Evolutionary conservation across 1,140 invertebrate species (phyloP).

Genomic region (Diuraphis noxia): DNA sequence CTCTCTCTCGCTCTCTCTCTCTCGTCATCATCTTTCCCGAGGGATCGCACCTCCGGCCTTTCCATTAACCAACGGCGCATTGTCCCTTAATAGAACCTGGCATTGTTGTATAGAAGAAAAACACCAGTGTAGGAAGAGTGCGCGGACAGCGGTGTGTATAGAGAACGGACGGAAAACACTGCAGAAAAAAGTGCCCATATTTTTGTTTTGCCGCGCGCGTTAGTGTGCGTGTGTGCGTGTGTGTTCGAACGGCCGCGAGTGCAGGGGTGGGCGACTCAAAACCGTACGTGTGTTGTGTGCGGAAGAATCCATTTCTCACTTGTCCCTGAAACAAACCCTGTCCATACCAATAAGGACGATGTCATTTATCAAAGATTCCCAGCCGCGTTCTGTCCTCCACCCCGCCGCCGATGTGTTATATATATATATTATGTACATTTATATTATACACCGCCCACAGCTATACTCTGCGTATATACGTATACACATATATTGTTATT

Average conservation of each 20-base stretch:
- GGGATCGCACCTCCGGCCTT: not conserved
- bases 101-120: conserved; percentile 33
- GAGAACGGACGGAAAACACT: not conserved
- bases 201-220: not conserved
- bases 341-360: conserved; percentile 53
- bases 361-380: conserved; percentile 54
- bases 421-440: not conserved
- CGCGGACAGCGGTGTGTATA: not conserved
- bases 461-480: not conserved
- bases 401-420: not conserved
- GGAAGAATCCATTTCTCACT: conserved; percentile 54
- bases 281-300: conserved; percentile 50
- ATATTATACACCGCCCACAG: conserved; percentile 15
- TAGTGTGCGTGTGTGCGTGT: not conserved
- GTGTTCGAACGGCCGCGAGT: not conserved
- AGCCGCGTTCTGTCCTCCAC: not conserved
- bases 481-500: not conserved
- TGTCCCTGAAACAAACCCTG: conserved; percentile 54
- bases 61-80: conserved; percentile 26
- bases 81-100: conserved; percentile 50
- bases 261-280: conserved; percentile 17
- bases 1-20: not conserved
- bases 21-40: not conserved
- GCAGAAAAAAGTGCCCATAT: conserved; percentile 49
- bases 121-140: not conserved